A percentile compares a stretch with the other conserved stretches of the same genome.
phyloP scores from a whole-genome alignment of 2,888 invertebrate genomes.

The Odontocolon sp. region DNA sequence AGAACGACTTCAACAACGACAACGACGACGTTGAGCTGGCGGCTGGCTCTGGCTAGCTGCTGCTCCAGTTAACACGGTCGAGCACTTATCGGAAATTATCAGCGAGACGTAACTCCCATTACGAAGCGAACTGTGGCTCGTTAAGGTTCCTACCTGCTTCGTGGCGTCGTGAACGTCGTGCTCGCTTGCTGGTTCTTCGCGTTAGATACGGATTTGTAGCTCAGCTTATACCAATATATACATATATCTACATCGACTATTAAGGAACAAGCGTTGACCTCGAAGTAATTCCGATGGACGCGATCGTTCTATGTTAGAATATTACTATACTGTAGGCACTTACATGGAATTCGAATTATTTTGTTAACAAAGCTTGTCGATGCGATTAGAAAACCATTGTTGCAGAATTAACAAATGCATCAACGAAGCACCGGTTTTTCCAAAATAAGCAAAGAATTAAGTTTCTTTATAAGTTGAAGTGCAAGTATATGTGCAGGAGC shows the following conservation, averaged over 20 bases:
- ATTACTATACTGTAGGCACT: slow-evolving; percentile 12
- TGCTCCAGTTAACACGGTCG: slow-evolving; percentile 77
- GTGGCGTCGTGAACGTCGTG: slow-evolving; percentile 47
- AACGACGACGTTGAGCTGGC: slow-evolving; percentile 24
- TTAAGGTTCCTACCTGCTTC: slow-evolving; percentile 60
- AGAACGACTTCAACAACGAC: slow-evolving; percentile 21
- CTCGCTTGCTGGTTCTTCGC: slow-evolving; percentile 33
- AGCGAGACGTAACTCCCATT: slow-evolving; percentile 77
- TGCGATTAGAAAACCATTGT: slow-evolving; percentile 2
- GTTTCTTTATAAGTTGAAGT: neutral
- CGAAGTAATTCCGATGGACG: slow-evolving; percentile 55
- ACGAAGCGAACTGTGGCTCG: slow-evolving; percentile 64
- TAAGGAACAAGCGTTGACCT: slow-evolving; percentile 50
- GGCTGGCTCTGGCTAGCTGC: slow-evolving; percentile 58
- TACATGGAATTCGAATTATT: slow-evolving; percentile 19
- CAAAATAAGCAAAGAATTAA: too few relatives aligned
- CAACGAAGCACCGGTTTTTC: neutral
- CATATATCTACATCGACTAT: slow-evolving; percentile 11
- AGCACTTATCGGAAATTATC: slow-evolving; percentile 80
- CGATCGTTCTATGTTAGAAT: slow-evolving; percentile 3
- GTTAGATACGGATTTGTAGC: slow-evolving; percentile 58
- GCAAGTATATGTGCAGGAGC: too few relatives aligned
- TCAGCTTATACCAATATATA: slow-evolving; percentile 39
- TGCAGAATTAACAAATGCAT: neutral
- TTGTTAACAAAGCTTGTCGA: slow-evolving; percentile 44